A percentile compares a stretch with the other conserved stretches of the same genome.
These are phyloP conservation scores for Ctenopoma kingsleyae DNA, from an alignment of 2,797 vertebrate genomes.

Conservation along the genomic window DNA sequence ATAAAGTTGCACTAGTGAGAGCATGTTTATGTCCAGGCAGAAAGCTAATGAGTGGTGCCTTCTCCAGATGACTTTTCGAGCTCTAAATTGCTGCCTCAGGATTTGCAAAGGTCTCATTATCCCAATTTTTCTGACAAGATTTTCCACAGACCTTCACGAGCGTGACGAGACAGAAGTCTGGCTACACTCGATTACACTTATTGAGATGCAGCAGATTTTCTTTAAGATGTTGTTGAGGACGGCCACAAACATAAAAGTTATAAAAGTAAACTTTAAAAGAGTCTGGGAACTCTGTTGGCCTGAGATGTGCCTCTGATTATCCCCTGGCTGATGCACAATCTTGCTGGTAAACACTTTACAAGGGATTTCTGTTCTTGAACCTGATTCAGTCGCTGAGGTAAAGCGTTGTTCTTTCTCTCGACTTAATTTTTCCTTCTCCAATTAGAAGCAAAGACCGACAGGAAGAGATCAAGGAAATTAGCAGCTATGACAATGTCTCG, in stretches of 20 bases:
- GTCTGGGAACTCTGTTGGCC: background rate
- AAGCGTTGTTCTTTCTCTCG: background rate
- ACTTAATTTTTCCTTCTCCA: background rate
- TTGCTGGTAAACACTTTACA: too few relatives aligned
- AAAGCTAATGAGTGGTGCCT: background rate
- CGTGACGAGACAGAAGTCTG: conserved; percentile 22
- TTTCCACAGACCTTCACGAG: conserved; percentile 9
- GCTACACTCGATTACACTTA: background rate
- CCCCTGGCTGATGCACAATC: background rate
- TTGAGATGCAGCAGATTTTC: conserved; percentile 20
- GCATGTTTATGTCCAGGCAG: conserved; percentile 21
- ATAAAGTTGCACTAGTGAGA: conserved; percentile 14
- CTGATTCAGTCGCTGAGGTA: background rate
- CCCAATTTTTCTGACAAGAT: conserved; percentile 4
- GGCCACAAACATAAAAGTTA: conserved; percentile 1
- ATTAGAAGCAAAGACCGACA: background rate
- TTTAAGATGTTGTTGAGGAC: background rate
- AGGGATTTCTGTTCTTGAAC: too few relatives aligned
- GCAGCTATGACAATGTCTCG: background rate
- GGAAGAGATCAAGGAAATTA: conserved; percentile 1
- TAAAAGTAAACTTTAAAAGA: conserved; percentile 2
- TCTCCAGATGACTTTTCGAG: conserved; percentile 15
- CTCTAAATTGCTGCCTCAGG: conserved; percentile 19
- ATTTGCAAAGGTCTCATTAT: conserved; percentile 49
- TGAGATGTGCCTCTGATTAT: background rate